Conservation (phyloP, 2,888 invertebrate species). For the Drosophila kokeensis region DNA sequence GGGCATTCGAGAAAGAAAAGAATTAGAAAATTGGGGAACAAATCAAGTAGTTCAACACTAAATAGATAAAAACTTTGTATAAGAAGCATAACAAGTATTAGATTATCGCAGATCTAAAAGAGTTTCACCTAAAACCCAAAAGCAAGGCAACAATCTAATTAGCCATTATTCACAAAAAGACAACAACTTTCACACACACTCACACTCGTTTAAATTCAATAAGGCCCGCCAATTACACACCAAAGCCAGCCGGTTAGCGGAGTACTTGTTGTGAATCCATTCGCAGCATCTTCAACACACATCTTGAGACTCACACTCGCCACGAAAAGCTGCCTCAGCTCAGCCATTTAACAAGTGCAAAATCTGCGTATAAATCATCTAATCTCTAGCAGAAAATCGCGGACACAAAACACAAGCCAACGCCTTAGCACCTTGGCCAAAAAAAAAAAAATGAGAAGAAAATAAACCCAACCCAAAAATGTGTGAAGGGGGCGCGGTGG, state of each 20-base stretch:
- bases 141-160: slow-evolving; percentile 39
- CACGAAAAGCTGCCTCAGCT: slow-evolving; percentile 10
- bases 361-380: slow-evolving; percentile 75
- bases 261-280: slow-evolving; percentile 6
- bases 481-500: neutral
- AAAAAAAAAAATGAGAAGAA: neutral
- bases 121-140: neutral
- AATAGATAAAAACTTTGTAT: neutral
- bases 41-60: neutral
- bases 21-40: neutral
- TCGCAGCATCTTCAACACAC: neutral
- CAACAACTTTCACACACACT: slow-evolving; percentile 17
- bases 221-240: slow-evolving; percentile 33
- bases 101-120: neutral
- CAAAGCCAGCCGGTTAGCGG: slow-evolving; percentile 6
- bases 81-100: slow-evolving; percentile 16
- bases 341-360: slow-evolving; percentile 64
- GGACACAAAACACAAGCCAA: slow-evolving; percentile 49
- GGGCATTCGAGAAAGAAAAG: neutral
- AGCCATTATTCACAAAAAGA: slow-evolving; percentile 7
- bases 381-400: slow-evolving; percentile 65
- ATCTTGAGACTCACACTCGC: neutral
- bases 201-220: slow-evolving; percentile 39
- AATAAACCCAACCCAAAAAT: slow-evolving; percentile 7
- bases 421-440: slow-evolving; percentile 62